Base-by-base conservation (phyloP, 2,113 vertebrate species). In the Leptocoma aspasia region DNA sequence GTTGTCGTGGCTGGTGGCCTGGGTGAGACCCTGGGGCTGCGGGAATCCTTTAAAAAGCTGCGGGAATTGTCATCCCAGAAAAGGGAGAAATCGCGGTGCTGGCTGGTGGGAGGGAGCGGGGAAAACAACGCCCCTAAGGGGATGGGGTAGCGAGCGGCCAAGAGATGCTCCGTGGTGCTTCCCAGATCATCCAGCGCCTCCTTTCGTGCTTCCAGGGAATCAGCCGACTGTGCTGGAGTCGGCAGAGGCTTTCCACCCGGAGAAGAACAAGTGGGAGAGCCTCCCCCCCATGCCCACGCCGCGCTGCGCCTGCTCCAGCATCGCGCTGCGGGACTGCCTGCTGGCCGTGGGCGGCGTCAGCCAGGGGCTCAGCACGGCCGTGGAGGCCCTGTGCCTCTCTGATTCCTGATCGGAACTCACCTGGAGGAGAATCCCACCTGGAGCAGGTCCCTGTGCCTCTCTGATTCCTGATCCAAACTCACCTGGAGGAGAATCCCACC, bases 291-390 rank as follows among this genome's bases (percentile, higher is more conserved):
- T 99, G 99, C 98, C 97, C 70, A 99, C 98, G 1, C 99, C 99
- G 1, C 98, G 99, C 95, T 99, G 99, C 22, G 99, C 99, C 64
- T 98, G 99, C 86, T 99, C 99, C 96, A 98, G 98, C 97, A 98
- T 99, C 6, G 96, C 99, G 31, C 91, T 99, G 81, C 98, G 98
- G 94, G 98, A 99, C 95, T 99, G 99, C 76, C 98, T 99, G 83
- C 97, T 99, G 90, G 98, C 99, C 0, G 98, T 99, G 26, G 99
- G 99, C 2, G 99, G 99, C 3, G 99, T 99, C 92, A 99, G 98
- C 96, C 98, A 99, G 98, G 99, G 99, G 56, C 98, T 99, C 77
- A 99, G 99, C 59, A 96, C 98, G 0, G 99, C 99, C 0, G 98
- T 99, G 41, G 99, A 99, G 97, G 99, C 99, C 4, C 98, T 99